Percentiles rank a stretch among this genome's conserved stretches.
These are phyloP conservation scores for Trididemnum clinides DNA, from an alignment of 23 tunicate species.

Conservation along the genomic window DNA sequence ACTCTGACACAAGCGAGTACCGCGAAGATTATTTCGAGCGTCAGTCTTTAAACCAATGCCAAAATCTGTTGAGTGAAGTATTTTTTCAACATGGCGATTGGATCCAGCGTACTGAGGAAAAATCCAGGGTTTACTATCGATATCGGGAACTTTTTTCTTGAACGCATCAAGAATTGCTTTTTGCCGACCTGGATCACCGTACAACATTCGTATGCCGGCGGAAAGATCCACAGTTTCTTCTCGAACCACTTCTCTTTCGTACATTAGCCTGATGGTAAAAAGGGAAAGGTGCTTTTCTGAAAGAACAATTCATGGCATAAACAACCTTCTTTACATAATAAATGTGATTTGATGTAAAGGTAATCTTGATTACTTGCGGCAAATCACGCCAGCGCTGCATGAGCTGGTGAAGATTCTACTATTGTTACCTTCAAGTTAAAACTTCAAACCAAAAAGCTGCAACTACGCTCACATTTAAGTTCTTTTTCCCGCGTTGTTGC, in stretches of 20 bases:
- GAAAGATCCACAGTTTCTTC: constrained; percentile 3
- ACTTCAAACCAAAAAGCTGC: no score
- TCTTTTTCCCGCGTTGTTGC: no score
- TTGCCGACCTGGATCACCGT: not conserved
- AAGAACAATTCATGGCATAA: no score
- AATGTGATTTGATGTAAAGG: no score
- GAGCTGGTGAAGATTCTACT: no score
- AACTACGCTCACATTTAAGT: no score
- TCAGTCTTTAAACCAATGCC: constrained; percentile 30
- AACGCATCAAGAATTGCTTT: constrained; percentile 25
- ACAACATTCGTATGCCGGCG: constrained; percentile 1
- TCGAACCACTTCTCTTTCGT: not conserved
- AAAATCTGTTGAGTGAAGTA: constrained; percentile 24
- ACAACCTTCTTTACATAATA: no score
- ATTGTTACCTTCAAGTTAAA: no score
- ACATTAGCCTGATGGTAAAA: not conserved
- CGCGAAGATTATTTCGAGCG: not conserved
- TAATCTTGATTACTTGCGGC: no score
- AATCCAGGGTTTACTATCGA: not conserved
- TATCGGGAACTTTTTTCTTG: not conserved
- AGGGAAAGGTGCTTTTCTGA: constrained; percentile 6
- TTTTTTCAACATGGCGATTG: not conserved
- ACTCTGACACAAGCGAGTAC: constrained; percentile 26
- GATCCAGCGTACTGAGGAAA: constrained; percentile 10
- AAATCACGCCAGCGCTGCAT: no score